Conservation (phyloP, 2,113 vertebrate genomes). For the Burhinus bistriatus region DNA sequence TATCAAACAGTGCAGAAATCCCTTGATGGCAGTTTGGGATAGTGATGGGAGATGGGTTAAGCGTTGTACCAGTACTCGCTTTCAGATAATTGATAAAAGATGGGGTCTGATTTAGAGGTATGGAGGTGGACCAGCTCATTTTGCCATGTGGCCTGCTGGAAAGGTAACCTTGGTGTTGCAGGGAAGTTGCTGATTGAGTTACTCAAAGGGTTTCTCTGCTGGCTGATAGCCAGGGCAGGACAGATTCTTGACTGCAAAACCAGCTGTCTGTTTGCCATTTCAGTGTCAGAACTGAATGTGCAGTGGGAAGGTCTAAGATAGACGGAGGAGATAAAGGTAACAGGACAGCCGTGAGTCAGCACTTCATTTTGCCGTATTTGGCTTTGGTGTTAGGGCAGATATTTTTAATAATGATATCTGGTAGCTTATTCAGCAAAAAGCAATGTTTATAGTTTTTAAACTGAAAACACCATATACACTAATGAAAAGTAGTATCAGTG, state of each 20-base stretch:
- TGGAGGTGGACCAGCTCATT: background rate
- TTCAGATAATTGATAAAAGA: background rate
- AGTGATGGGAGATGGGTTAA: background rate
- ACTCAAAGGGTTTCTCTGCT: background rate
- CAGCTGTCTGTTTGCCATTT: background rate
- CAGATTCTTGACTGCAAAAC: background rate
- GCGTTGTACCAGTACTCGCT: background rate
- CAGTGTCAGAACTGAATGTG: background rate
- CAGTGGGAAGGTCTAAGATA: background rate
- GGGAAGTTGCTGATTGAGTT: background rate
- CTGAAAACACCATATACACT: background rate
- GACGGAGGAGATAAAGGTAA: background rate
- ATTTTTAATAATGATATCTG: background rate
- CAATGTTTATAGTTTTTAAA: background rate
- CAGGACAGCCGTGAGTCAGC: background rate
- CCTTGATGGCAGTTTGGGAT: background rate
- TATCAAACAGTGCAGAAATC: background rate
- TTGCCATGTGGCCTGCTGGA: background rate
- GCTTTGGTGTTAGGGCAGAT: background rate
- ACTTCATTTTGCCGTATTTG: accelerated
- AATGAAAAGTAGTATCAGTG: background rate
- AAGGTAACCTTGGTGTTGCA: background rate
- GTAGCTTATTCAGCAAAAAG: background rate
- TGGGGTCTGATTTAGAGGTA: background rate
- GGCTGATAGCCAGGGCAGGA: background rate